Base-by-base conservation (phyloP, 2,888 invertebrate genomes). In the Pyrocoelia pectoralis region DNA sequence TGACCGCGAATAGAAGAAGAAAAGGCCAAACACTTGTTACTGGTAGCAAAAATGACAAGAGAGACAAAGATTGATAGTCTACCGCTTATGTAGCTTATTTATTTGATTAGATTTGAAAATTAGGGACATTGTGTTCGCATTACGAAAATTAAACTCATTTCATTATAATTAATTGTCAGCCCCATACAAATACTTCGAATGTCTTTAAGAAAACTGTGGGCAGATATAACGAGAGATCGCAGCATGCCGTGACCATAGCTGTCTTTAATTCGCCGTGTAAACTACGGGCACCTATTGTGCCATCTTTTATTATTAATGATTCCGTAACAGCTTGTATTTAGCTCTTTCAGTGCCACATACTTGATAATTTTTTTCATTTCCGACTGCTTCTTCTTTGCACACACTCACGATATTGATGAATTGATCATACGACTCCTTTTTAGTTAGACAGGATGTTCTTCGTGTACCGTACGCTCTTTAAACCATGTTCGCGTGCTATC, bases 281-380 rank as follows among this genome's bases (percentile, higher is more conserved):
- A 76, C 76, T 72, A 75, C 72, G 72, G 74, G 73, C 74, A 72
- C 76, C 74, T 72, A 75, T 75, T 75, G 75, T 75, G 74, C 69
- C 65, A 68, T 68, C 68, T 67, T 68, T 74, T 73, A 74, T 74
- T 73, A 74, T 74, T 75, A 73, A 74, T 74, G 74, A 70, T 69
- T 69, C 68, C 60, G 66, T 69, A 73, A 73, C 73, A 68, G 71
- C 68, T 69, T 72, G 69, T 70, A 68, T 71, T 73, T 70, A 65
- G 65, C 65, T 63, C 55, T 53, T 40, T 58, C 58, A 52, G 54
- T 63, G 63, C 58, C 63, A 63, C 63, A 63, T 63, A 55, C 57
- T 63, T 49, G 28, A 28, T 56, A 51, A 53, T 49, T 54, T 48
- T 59, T 50, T 61, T 41, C 50, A n/a, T 58, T 62, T 61, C 46